Percentiles rank a stretch among this genome's conserved stretches.
phyloP scores from a whole-genome alignment of 2,888 invertebrate species.

The Hyppa rectilinea region DNA sequence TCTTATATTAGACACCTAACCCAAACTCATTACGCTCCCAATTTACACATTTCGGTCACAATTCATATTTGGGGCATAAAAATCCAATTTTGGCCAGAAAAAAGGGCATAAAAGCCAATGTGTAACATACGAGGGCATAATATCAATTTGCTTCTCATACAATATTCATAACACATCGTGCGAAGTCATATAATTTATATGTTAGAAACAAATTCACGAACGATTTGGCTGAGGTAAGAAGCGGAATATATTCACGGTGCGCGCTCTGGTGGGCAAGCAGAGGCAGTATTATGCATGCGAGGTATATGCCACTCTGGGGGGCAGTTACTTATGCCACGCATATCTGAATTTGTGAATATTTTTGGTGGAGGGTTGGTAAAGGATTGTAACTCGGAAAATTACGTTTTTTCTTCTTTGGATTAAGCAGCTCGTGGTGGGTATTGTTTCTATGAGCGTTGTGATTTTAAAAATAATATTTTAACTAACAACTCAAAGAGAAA shows the following conservation, averaged over 20 bases:
- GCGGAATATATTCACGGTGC: constrained; percentile 72
- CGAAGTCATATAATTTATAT: constrained; percentile 90
- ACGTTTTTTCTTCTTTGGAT: too few species aligned
- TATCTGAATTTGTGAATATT: constrained; percentile 75
- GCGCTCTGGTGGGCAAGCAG: constrained; percentile 65
- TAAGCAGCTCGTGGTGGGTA: too few species aligned
- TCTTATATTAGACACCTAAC: constrained; percentile 21
- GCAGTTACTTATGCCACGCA: constrained; percentile 86
- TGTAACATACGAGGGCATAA: constrained; percentile 84
- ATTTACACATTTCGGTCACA: constrained; percentile 88
- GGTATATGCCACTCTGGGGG: constrained; percentile 87
- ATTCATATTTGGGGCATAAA: constrained; percentile 84
- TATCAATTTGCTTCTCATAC: constrained; percentile 90
- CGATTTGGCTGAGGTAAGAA: constrained; percentile 83
- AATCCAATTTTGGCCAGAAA: constrained; percentile 84
- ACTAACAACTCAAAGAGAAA: too few species aligned
- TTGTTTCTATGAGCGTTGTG: too few species aligned
- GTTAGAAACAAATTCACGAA: constrained; percentile 88
- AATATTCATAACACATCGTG: constrained; percentile 87
- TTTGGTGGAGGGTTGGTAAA: constrained; percentile 52
- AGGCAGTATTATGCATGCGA: constrained; percentile 84
- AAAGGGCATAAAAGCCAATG: constrained; percentile 81
- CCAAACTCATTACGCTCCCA: constrained; percentile 80
- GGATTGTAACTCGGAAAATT: constrained; percentile 53
- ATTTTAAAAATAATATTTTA: too few species aligned